Evolutionary conservation across 2,113 vertebrate species (phyloP).

Genomic region (Rhinolophus ferrumequinum): DNA sequence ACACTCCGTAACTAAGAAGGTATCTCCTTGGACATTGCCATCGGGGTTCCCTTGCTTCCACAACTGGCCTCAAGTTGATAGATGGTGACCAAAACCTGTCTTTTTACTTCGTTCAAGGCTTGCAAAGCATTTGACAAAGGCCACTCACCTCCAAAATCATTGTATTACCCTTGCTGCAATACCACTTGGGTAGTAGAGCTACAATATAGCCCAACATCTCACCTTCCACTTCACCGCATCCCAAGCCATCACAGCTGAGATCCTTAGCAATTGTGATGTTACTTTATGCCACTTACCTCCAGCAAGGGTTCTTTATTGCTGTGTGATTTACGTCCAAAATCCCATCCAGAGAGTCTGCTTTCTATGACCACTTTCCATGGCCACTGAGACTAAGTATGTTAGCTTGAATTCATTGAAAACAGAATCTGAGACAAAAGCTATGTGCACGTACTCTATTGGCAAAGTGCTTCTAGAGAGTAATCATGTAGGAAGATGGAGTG

Average conservation of each 20-base stretch:
- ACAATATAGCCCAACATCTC: background rate
- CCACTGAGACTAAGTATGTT: background rate
- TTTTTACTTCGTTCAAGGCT: background rate
- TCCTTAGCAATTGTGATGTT: background rate
- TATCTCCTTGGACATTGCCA: background rate
- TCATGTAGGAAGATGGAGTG: background rate
- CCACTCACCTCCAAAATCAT: background rate
- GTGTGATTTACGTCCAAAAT: background rate
- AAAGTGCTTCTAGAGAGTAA: background rate
- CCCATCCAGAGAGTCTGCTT: background rate
- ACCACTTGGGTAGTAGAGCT: too few relatives aligned
- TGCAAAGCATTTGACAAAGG: background rate
- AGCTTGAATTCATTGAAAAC: background rate
- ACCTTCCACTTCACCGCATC: background rate
- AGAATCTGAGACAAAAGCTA: background rate
- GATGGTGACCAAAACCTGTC: background rate
- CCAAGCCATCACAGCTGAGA: background rate
- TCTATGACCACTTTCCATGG: background rate
- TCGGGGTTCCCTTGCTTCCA: background rate
- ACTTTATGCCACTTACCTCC: background rate
- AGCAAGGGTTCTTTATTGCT: background rate
- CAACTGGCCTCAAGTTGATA: background rate
- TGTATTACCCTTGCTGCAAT: background rate
- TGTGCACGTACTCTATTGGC: background rate
- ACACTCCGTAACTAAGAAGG: background rate